phyloP scores from a whole-genome alignment of 2,797 vertebrate species.

The Onychomys torridus region DNA sequence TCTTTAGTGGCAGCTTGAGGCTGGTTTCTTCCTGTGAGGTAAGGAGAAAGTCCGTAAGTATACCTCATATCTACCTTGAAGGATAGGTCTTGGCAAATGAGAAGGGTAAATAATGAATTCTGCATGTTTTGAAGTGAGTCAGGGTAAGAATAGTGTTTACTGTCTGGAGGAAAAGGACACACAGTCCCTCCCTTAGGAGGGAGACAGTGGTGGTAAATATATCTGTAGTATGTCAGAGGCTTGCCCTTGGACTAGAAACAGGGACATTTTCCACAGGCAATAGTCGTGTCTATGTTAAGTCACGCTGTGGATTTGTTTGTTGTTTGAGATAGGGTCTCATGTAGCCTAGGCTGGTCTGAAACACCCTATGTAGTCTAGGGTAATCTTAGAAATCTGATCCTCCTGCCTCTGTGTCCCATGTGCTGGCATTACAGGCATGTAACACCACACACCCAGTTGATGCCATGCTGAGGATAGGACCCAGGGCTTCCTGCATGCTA shows the following conservation, averaged over 20 bases:
- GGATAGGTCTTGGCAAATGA: conserved; percentile 12
- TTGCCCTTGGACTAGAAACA: background rate
- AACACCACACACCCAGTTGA: background rate
- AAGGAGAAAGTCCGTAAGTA: background rate
- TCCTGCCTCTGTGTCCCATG: background rate
- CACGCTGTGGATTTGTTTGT: conserved; percentile 16
- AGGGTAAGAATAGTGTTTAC: background rate
- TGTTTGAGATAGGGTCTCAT: conserved; percentile 8
- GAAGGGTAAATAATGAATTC: background rate
- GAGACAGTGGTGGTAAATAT: background rate
- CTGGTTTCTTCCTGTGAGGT: conserved; percentile 43
- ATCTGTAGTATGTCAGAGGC: background rate
- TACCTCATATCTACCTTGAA: background rate
- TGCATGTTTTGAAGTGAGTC: background rate
- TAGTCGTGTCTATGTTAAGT: background rate
- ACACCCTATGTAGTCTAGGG: background rate
- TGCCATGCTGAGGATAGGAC: background rate
- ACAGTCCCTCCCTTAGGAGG: background rate
- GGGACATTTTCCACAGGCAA: background rate
- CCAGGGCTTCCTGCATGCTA: background rate
- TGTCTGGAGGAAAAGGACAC: background rate
- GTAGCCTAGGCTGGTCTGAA: background rate
- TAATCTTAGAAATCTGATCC: background rate
- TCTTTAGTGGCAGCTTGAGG: conserved; percentile 48
- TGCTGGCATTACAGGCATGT: background rate